A percentile compares a stretch with the other conserved stretches of the same genome.
Evolutionary conservation across 2,113 vertebrate genomes (phyloP).

Genomic region (Furnarius figulus): DNA sequence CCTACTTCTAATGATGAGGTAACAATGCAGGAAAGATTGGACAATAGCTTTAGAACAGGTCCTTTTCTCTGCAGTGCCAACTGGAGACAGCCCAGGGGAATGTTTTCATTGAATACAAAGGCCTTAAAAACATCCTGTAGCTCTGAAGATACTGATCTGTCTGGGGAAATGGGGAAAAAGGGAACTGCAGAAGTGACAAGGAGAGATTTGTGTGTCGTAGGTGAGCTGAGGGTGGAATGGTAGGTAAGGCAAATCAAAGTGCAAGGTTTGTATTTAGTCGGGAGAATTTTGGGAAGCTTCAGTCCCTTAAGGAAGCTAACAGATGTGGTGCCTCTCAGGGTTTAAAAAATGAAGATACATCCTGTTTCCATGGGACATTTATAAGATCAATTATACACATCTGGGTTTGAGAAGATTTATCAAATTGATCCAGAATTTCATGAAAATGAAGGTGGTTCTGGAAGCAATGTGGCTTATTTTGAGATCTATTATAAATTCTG

Average conservation of each 20-base stretch:
- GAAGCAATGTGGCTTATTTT: not conserved
- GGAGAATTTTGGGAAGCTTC: not conserved
- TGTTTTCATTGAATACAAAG: not conserved
- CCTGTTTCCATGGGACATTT: not conserved
- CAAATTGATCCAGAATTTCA: not conserved
- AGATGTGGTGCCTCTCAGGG: not conserved
- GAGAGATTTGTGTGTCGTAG: rapidly evolving
- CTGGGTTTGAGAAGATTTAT: not conserved
- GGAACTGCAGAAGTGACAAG: not conserved
- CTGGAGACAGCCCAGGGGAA: not conserved
- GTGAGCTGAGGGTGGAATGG: not conserved
- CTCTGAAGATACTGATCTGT: not conserved
- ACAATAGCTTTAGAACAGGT: not conserved
- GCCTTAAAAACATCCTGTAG: not conserved
- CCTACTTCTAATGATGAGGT: not conserved
- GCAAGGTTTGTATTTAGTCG: not conserved
- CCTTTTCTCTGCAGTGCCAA: not conserved
- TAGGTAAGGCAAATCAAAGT: not conserved
- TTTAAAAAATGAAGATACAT: not conserved
- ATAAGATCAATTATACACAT: not conserved
- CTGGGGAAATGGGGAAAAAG: not conserved
- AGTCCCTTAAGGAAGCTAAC: not conserved
- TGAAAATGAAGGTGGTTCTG: not conserved
- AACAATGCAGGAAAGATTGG: not conserved
- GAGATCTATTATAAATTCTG: not conserved